Evolutionary conservation across 2,888 invertebrate species (phyloP).

Genomic region (Acanthosoma haemorrhoidale): DNA sequence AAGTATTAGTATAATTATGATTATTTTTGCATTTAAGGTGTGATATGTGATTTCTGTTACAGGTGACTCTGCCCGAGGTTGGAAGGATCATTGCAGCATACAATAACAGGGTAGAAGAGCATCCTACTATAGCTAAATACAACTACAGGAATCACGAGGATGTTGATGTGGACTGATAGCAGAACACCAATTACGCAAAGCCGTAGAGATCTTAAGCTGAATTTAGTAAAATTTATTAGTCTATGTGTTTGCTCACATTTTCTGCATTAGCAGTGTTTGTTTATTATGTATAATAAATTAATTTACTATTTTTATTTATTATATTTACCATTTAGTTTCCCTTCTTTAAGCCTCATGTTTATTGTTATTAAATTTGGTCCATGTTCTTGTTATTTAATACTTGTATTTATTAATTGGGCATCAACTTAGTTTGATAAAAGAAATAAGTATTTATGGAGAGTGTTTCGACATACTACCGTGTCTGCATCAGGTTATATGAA

Average conservation of each 20-base stretch:
- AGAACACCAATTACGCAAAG: background rate
- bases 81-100: conserved; percentile 72
- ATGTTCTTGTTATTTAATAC: too few species aligned
- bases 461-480: too few species aligned
- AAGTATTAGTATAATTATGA: too few species aligned
- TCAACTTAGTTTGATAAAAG: too few species aligned
- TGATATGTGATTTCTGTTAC: conserved; percentile 51
- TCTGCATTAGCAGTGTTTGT: background rate
- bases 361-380: too few species aligned
- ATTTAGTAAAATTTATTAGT: background rate
- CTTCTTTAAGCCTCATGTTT: too few species aligned
- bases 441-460: too few species aligned
- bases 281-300: background rate
- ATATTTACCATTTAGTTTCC: too few species aligned
- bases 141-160: conserved; percentile 31
- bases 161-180: background rate
- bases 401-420: too few species aligned
- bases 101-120: conserved; percentile 55
- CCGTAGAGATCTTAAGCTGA: background rate
- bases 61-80: conserved; percentile 74
- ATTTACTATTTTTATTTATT: background rate
- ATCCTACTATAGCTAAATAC: conserved; percentile 39
- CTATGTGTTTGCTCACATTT: background rate
- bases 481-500: too few species aligned
- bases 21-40: background rate